A percentile compares a stretch with the other conserved stretches of the same genome.
Evolutionary conservation across 2,888 invertebrate species (phyloP).

Genomic region (Xestobium rufovillosum): DNA sequence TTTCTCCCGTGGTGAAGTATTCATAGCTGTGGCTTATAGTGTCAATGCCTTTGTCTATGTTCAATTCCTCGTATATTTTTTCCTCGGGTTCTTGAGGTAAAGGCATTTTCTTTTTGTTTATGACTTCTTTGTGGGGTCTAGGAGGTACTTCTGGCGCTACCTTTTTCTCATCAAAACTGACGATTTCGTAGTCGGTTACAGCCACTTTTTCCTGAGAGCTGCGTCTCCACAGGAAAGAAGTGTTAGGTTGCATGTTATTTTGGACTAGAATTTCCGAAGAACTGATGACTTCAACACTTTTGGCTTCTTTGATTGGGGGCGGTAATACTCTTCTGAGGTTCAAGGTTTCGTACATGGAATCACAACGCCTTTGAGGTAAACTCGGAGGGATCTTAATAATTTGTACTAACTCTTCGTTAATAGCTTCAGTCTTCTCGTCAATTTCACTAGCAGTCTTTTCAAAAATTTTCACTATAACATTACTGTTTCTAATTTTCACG

Average conservation of each 20-base stretch:
- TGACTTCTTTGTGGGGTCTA: too few species aligned
- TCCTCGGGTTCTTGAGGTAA: conserved; percentile 19
- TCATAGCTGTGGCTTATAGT: conserved; percentile 21
- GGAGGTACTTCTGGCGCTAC: conserved; percentile 20
- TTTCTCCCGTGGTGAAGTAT: conserved; percentile 13
- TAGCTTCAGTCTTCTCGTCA: conserved; percentile 17
- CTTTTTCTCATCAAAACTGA: too few species aligned
- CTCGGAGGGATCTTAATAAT: conserved; percentile 33
- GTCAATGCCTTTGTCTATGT: conserved; percentile 8
- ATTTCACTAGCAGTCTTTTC: conserved; percentile 1
- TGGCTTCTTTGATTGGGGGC: conserved; percentile 19
- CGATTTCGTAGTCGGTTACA: too few species aligned
- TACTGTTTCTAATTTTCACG: conserved; percentile 45
- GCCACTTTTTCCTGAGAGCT: conserved; percentile 27
- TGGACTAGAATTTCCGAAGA: conserved; percentile 12
- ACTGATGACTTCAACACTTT: conserved; percentile 20
- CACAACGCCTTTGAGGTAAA: conserved; percentile 31
- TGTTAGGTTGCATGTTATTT: conserved; percentile 51
- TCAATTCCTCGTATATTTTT: conserved; percentile 31
- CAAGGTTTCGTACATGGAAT: conserved; percentile 34
- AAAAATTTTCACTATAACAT: neutral
- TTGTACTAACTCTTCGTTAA: conserved; percentile 26
- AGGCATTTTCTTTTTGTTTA: conserved; percentile 1
- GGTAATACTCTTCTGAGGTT: conserved; percentile 25
- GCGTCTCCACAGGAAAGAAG: conserved; percentile 58